A percentile compares a stretch with the other conserved stretches of the same genome.
Conservation (phyloP, 2,888 invertebrate genomes). For the Zonitis immaculata region DNA sequence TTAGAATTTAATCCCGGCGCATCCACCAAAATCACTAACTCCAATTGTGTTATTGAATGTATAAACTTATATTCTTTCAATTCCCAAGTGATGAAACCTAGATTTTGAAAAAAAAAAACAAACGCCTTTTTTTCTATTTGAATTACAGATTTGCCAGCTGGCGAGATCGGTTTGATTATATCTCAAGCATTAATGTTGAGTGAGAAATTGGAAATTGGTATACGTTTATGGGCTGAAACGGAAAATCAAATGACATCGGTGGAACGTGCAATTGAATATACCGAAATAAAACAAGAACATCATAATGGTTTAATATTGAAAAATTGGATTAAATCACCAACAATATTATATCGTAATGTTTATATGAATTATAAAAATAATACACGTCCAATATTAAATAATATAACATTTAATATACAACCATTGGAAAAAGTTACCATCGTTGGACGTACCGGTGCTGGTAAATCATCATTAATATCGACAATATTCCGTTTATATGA, state of each 20-base stretch:
- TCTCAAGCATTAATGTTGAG: conserved; percentile 73
- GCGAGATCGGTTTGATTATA: conserved; percentile 55
- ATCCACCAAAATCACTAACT: too few species aligned
- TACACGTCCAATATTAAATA: conserved; percentile 63
- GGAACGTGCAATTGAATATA: conserved; percentile 61
- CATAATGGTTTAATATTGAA: conserved; percentile 34
- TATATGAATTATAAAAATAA: conserved; percentile 67
- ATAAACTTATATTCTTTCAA: too few species aligned
- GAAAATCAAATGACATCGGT: conserved; percentile 81
- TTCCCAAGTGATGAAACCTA: too few species aligned
- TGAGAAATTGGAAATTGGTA: conserved; percentile 57
- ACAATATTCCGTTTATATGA: conserved; percentile 75
- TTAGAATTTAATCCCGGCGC: too few species aligned
- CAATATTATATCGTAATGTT: conserved; percentile 62
- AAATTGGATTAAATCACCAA: conserved; percentile 65
- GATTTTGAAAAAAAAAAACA: too few species aligned
- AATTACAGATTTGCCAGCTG: conserved; percentile 30
- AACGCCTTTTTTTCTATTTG: too few species aligned
- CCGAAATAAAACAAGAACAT: conserved; percentile 47
- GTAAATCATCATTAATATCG: conserved; percentile 70
- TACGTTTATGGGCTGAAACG: conserved; percentile 76
- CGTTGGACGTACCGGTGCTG: conserved; percentile 78
- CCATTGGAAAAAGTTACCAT: conserved; percentile 69
- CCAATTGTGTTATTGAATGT: too few species aligned
- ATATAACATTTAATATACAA: conserved; percentile 61